Evolutionary conservation across 2,888 invertebrate species (phyloP).

Genomic region (Torymus aiolomorphi): DNA sequence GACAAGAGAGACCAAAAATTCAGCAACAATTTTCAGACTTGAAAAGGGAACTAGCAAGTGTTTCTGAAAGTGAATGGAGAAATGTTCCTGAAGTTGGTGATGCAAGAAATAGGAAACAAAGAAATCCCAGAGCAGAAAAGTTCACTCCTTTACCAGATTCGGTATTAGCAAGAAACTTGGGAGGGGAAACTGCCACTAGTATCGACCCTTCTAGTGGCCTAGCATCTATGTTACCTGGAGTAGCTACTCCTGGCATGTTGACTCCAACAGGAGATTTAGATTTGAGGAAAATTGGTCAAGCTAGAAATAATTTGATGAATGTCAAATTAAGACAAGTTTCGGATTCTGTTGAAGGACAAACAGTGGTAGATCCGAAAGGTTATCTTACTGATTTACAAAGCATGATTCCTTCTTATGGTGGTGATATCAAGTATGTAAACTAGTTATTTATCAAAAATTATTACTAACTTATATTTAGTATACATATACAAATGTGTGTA

Average conservation of each 20-base stretch:
- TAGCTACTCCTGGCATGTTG: slow-evolving; percentile 89
- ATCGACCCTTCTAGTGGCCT: slow-evolving; percentile 92
- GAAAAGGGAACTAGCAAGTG: slow-evolving; percentile 88
- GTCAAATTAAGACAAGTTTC: slow-evolving; percentile 92
- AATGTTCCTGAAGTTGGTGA: slow-evolving; percentile 99
- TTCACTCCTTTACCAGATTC: slow-evolving; percentile 99
- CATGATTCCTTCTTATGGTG: slow-evolving; percentile 99
- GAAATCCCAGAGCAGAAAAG: slow-evolving; percentile 96
- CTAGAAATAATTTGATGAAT: slow-evolving; percentile 98
- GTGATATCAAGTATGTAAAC: slow-evolving; percentile 87
- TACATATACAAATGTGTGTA: not conserved
- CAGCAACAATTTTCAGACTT: slow-evolving; percentile 99
- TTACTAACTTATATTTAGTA: slow-evolving; percentile 1
- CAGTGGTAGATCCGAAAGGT: slow-evolving; percentile 99
- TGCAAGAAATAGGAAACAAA: slow-evolving; percentile 95
- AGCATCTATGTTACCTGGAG: slow-evolving; percentile 91
- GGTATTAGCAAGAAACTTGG: slow-evolving; percentile 90
- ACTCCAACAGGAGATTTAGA: slow-evolving; percentile 95
- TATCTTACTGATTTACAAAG: slow-evolving; percentile 99
- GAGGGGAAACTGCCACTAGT: slow-evolving; percentile 86
- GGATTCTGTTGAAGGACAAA: slow-evolving; percentile 99
- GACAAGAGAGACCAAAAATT: slow-evolving; percentile 98
- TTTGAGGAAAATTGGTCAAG: slow-evolving; percentile 98
- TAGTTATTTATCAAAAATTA: slow-evolving; percentile 2
- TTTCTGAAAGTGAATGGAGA: slow-evolving; percentile 96